Evolutionary conservation across 2,797 vertebrate species (phyloP), one percentile per base, ranked within the genome.

Genomic region (Sebastes hubbsi): DNA sequence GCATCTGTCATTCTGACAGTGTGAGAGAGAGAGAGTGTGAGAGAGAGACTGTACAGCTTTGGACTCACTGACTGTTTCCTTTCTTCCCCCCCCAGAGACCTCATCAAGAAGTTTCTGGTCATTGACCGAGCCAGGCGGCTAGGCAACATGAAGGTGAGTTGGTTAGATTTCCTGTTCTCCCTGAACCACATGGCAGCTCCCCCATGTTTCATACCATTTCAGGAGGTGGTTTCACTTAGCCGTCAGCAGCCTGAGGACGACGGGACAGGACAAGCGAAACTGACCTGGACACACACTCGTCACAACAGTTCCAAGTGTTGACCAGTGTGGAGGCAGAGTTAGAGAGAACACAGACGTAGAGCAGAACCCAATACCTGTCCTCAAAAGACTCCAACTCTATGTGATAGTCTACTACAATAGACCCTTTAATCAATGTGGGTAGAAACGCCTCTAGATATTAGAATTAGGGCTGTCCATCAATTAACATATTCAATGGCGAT

Each of bases 81-180:
- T 22, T 46, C 52, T n/a, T 77, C 34, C 79, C 42, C 42, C 42
- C 42, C 52, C 85, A 99, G 98, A 89, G 98, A 99, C 90, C 96
- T 99, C 92, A 98, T 99, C 91, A 98, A 97, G 96, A 99, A 98
- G 59, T 96, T 99, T 42, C 96, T 99, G 34, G 98, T 99, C 72
- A 97, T 97, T 64, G 98, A 99, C 90, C 95, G 97, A 85, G 98
- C 97, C 54, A 95, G 97, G 77, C 93, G 98, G 58, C 94, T 99
- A 1, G 98, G 98, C 49, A 99, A 98, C 92, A 98, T 99, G 98
- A 99, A 99, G 97, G 98, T 99, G 76, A 94, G 96, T 91, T 4
- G 10, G 58, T 78, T 55, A 32, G 60, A 79, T 80, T 85, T 81
- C 52, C 25, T 62, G 82, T 75, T 75, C 49, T 84, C 61, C 49